Evolutionary conservation across 2,113 vertebrate genomes (phyloP).

Genomic region (Panthera tigris): DNA sequence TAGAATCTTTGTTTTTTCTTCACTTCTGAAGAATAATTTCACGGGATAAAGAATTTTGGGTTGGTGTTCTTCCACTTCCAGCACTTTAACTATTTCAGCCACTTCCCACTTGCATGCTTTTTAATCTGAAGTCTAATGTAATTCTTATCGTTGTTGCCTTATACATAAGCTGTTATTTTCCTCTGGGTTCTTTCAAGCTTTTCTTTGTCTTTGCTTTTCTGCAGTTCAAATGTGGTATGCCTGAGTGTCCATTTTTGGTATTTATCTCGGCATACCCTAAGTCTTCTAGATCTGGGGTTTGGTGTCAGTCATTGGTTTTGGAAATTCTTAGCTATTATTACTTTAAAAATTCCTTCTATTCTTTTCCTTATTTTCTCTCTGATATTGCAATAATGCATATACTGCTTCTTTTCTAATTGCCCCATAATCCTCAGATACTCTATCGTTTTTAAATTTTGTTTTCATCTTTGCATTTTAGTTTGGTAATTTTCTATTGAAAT

Average conservation of each 20-base stretch:
- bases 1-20: not conserved
- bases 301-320: not conserved
- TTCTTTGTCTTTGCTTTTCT: not conserved
- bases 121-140: not conserved
- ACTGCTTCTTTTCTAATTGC: not conserved
- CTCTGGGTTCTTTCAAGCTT: not conserved
- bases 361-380: not conserved
- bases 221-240: not conserved
- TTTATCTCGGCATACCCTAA: not conserved
- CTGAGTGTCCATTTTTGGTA: not conserved
- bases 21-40: not conserved
- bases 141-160: not conserved
- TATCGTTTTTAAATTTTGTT: not conserved
- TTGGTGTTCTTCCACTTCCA: not conserved
- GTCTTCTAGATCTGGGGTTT: not conserved
- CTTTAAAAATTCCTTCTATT: not conserved
- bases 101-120: not conserved
- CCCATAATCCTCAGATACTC: not conserved
- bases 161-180: not conserved
- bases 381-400: no score
- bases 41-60: not conserved
- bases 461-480: not conserved
- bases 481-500: not conserved
- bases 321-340: not conserved
- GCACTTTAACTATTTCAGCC: not conserved